These are phyloP conservation scores for Bibio marci DNA, from an alignment of 2,888 invertebrate species.

Conservation along the genomic window DNA sequence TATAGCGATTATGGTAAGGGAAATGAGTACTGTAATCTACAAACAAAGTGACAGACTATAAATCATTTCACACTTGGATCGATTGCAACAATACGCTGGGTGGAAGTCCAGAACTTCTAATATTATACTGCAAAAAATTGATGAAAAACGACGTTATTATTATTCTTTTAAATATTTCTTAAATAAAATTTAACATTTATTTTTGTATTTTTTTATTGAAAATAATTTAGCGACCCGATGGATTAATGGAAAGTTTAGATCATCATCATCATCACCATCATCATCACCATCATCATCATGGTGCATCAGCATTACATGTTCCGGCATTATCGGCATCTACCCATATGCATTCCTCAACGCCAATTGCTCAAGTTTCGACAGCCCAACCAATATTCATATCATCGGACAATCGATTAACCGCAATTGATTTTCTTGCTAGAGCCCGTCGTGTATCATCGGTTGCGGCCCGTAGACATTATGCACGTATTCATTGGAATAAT, in stretches of 20 bases:
- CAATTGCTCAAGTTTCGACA: constrained; percentile 35
- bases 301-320: constrained; percentile 26
- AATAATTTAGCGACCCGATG: constrained; percentile 23
- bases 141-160: no score
- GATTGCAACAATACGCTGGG: no score
- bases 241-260: constrained; percentile 24
- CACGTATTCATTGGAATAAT: constrained; percentile 31
- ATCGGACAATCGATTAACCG: constrained; percentile 12
- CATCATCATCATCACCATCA: constrained; percentile 16
- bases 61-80: no score
- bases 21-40: no score
- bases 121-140: no score
- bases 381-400: constrained; percentile 31
- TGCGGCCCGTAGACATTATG: constrained; percentile 28
- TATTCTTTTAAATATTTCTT: background rate
- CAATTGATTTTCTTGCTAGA: no score
- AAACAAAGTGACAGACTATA: no score
- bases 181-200: no score
- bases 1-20: no score
- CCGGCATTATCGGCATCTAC: constrained; percentile 29
- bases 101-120: no score
- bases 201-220: background rate
- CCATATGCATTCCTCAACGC: constrained; percentile 27
- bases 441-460: background rate
- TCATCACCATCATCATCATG: constrained; percentile 24